Evolutionary conservation across 1,140 invertebrate genomes (phyloP).

Genomic region (Drosophila ercepeae): DNA sequence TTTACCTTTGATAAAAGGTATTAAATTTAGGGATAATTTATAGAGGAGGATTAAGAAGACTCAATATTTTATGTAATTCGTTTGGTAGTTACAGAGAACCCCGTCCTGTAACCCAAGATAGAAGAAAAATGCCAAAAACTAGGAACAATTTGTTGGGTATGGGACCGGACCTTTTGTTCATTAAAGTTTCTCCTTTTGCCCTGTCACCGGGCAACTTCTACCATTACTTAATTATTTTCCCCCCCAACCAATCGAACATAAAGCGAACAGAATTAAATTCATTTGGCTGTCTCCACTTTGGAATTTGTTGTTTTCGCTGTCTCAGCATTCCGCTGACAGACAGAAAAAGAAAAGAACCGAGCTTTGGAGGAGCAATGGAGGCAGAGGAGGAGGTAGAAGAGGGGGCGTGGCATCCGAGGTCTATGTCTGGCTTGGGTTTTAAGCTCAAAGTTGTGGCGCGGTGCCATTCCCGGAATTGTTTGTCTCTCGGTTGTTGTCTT

Average conservation of each 20-base stretch:
- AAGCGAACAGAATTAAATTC: constrained; percentile 31
- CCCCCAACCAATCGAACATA: constrained; percentile 30
- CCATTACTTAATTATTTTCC: constrained; percentile 37
- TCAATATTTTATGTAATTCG: not conserved
- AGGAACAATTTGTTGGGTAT: constrained; percentile 1
- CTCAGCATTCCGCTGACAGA: constrained; percentile 48
- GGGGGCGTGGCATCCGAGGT: constrained; percentile 31
- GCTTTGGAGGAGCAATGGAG: not conserved
- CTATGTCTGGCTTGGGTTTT: constrained; percentile 46
- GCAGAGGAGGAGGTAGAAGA: not conserved
- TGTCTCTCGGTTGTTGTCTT: constrained; percentile 47
- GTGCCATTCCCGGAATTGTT: constrained; percentile 73
- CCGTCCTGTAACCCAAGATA: too few relatives aligned
- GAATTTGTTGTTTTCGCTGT: constrained; percentile 50
- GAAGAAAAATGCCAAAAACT: too few relatives aligned
- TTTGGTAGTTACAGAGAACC: too few relatives aligned
- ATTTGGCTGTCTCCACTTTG: constrained; percentile 28
- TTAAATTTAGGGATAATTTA: not conserved
- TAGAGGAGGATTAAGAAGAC: too few relatives aligned
- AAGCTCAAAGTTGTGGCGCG: constrained; percentile 44
- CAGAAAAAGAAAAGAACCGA: constrained; percentile 6
- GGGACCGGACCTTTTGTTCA: constrained; percentile 12
- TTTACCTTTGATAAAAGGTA: not conserved
- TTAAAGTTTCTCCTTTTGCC: constrained; percentile 8
- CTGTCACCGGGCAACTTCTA: not conserved